A percentile compares a stretch with the other conserved stretches of the same genome.
phyloP scores from a whole-genome alignment of 2,113 vertebrate species.

The Austrofundulus limnaeus region DNA sequence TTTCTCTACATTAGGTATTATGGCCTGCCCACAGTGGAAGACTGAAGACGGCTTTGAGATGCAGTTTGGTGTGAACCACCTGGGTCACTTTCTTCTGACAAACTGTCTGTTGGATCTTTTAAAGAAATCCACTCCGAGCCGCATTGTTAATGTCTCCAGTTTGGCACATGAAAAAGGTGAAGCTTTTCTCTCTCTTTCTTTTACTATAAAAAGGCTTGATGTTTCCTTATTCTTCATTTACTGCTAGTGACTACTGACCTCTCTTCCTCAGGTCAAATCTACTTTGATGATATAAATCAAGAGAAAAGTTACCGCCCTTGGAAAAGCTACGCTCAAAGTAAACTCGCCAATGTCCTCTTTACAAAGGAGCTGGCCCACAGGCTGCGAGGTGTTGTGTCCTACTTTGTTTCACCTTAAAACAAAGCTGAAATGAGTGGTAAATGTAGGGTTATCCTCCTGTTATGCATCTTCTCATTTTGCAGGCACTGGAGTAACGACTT shows the following conservation, averaged over 20 bases:
- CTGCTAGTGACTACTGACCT: background rate
- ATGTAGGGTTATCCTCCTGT: background rate
- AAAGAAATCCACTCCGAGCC: conserved; percentile 69
- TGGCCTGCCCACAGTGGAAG: conserved; percentile 74
- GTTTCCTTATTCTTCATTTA: background rate
- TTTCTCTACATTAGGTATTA: conserved; percentile 54
- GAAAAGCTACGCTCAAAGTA: conserved; percentile 72
- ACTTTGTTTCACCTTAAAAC: background rate
- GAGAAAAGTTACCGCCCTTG: conserved; percentile 62
- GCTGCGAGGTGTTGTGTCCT: conserved; percentile 55
- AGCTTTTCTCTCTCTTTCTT: background rate
- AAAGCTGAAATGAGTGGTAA: background rate
- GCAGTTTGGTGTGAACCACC: conserved; percentile 78
- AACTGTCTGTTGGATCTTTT: conserved; percentile 71
- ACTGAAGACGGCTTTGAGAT: conserved; percentile 79
- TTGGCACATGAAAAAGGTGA: conserved; percentile 67
- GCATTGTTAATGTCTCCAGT: conserved; percentile 73
- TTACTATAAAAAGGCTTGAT: background rate
- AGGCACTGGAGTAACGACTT: conserved; percentile 67
- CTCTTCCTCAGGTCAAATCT: conserved; percentile 64
- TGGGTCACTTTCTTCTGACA: conserved; percentile 76
- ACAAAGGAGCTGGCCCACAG: conserved; percentile 61
- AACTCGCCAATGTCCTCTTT: conserved; percentile 77
- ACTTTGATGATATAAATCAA: conserved; percentile 74
- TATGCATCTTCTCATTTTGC: conserved; percentile 12